Base-by-base conservation (phyloP, 2,888 invertebrate species). In the Abscondita cerata region DNA sequence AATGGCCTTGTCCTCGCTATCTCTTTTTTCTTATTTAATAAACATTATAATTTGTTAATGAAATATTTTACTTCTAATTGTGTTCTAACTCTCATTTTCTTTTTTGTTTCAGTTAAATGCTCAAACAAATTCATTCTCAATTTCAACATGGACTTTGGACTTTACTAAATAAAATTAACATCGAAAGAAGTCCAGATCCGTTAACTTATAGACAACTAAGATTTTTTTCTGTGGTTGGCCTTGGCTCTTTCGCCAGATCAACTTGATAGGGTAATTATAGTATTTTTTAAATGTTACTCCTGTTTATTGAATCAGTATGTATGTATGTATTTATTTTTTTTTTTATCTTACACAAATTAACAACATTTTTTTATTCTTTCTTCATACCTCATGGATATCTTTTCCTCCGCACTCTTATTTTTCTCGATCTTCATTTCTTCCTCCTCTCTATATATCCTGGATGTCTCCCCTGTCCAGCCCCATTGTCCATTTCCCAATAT, bases 221-320 rank as follows among this genome's bases (percentile, higher is more conserved):
- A 69, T 84, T 90, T 66, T 84, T 94, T 31, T 89, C 92, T 5
- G 89, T 90, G 63, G 91, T 93, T 13, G 95, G 95, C 9, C 91
- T 93, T 1, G 89, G 93, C 93, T 0, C 79, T 96, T 51, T 89
- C 93, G 0, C 88, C 92, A 8, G 93, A 93, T 74, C 91, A 92
- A 73, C 81, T 93, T 6, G 93, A 93, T 70, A 86, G 93, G 75
- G 93, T 94, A 81, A 85, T 6, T 25, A 25, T 25, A 25, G 6
- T 25, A 25, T 25, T 25, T 2, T 25, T 25, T 25, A 25, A 2
- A 25, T 4, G 25, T 25, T n/a, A n/a, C n/a, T n/a, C n/a, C n/a
- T n/a, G n/a, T n/a, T n/a, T n/a, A n/a, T n/a, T n/a, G n/a, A n/a
- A n/a, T n/a, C n/a, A n/a, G n/a, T n/a, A n/a, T n/a, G n/a, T n/a